A percentile compares a stretch with the other conserved stretches of the same genome.
Evolutionary conservation across 2,888 invertebrate genomes (phyloP).

Genomic region (Elmis aenea): DNA sequence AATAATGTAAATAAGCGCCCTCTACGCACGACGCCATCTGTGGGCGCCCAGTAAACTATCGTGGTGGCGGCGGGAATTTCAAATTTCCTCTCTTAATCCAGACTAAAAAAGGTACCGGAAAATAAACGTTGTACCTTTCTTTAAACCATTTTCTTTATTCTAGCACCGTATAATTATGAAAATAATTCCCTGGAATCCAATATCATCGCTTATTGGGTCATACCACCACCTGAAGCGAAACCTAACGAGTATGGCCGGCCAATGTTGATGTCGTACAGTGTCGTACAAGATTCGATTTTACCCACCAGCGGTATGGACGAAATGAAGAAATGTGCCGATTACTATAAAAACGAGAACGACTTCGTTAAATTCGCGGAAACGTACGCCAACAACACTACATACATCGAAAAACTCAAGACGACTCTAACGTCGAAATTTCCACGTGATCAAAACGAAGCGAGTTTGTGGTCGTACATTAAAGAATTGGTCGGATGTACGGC

Average conservation of each 20-base stretch:
- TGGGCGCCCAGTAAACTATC: too few relatives aligned
- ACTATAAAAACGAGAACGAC: constrained; percentile 69
- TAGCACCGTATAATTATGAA: constrained; percentile 80
- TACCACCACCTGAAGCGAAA: constrained; percentile 91
- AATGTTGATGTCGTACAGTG: constrained; percentile 81
- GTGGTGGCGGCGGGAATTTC: too few relatives aligned
- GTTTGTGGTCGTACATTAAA: constrained; percentile 74
- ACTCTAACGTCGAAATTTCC: constrained; percentile 79
- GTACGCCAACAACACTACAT: constrained; percentile 67
- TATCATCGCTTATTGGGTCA: constrained; percentile 86
- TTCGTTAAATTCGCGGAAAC: constrained; percentile 62
- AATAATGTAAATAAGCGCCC: too few relatives aligned
- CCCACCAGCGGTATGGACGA: constrained; percentile 78
- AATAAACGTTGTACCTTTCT: too few relatives aligned
- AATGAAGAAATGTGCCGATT: constrained; percentile 80
- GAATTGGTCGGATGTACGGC: constrained; percentile 70
- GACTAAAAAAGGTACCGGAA: too few relatives aligned
- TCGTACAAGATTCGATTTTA: constrained; percentile 75
- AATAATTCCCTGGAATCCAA: constrained; percentile 77
- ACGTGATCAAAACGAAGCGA: constrained; percentile 69
- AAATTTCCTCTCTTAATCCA: too few relatives aligned
- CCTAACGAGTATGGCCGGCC: constrained; percentile 91
- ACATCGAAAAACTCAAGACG: constrained; percentile 79
- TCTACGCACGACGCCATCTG: too few relatives aligned
- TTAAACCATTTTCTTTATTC: constrained; percentile 37